Evolutionary conservation across 2,113 vertebrate species (phyloP).

Genomic region (Hystrix brachyura): DNA sequence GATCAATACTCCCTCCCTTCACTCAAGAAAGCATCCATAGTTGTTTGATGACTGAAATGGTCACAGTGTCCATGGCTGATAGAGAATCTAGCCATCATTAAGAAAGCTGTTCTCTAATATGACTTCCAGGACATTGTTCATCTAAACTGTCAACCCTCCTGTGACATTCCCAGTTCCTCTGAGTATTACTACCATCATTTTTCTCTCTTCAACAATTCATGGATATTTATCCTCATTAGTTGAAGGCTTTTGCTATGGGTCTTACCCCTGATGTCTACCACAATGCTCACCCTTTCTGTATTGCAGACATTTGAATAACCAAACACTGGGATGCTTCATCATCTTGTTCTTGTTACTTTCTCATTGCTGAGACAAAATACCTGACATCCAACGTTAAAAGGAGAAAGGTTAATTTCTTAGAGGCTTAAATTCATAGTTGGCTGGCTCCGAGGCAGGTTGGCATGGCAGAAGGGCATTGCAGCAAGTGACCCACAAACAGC

Average conservation of each 20-base stretch:
- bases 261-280: neutral
- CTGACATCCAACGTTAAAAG: too few relatives aligned
- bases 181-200: constrained; percentile 23
- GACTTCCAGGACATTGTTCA: constrained; percentile 4
- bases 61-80: neutral
- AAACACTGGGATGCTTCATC: neutral
- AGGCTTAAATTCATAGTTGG: too few relatives aligned
- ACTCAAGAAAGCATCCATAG: neutral
- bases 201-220: neutral
- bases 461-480: too few relatives aligned
- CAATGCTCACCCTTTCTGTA: neutral
- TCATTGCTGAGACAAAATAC: too few relatives aligned
- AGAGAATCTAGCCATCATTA: constrained; percentile 36
- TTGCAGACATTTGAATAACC: neutral
- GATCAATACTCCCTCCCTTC: constrained; percentile 1
- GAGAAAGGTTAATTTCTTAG: too few relatives aligned
- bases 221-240: constrained; percentile 5
- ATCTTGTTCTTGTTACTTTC: neutral
- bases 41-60: constrained; percentile 4
- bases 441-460: too few relatives aligned
- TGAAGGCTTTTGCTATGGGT: neutral
- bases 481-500: too few relatives aligned
- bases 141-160: neutral
- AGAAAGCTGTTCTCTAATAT: constrained; percentile 16
- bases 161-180: neutral